These are phyloP conservation scores for Archilochus colubris DNA, from an alignment of 2,113 vertebrate genomes.

Conservation along the genomic window DNA sequence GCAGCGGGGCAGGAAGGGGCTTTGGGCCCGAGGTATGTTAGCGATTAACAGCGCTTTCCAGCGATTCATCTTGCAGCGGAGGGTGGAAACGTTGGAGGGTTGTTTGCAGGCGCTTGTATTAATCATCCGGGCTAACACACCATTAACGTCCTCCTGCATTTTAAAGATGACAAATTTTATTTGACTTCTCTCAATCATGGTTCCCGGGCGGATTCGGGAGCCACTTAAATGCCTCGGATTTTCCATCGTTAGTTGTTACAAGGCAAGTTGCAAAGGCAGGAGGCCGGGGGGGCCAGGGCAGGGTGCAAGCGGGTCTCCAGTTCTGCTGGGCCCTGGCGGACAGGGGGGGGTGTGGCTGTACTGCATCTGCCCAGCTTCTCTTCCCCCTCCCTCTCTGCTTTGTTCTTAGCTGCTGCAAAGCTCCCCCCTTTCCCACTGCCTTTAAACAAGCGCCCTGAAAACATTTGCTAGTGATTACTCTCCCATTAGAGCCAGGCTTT, in stretches of 20 bases:
- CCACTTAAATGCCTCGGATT: conserved; percentile 71
- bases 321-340: background rate
- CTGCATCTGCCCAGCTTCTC: background rate
- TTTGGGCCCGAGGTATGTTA: conserved; percentile 65
- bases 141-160: conserved; percentile 78
- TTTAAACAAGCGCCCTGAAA: conserved; percentile 8
- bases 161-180: conserved; percentile 79
- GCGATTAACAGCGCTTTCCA: conserved; percentile 72
- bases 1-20: conserved; percentile 50
- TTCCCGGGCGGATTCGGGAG: conserved; percentile 68
- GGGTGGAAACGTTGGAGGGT: conserved; percentile 73
- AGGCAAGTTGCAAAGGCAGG: conserved; percentile 36
- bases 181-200: conserved; percentile 75
- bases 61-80: conserved; percentile 70
- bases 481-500: background rate
- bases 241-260: conserved; percentile 74
- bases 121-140: conserved; percentile 76
- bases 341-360: background rate
- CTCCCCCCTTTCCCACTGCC: background rate
- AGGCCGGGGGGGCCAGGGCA: conserved; percentile 11
- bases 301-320: conserved; percentile 4
- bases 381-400: background rate
- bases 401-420: conserved; percentile 30
- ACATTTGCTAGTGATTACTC: conserved; percentile 74
- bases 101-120: conserved; percentile 73